Evolutionary conservation across 2,113 vertebrate genomes (phyloP).

Genomic region (Tapirus terrestris): DNA sequence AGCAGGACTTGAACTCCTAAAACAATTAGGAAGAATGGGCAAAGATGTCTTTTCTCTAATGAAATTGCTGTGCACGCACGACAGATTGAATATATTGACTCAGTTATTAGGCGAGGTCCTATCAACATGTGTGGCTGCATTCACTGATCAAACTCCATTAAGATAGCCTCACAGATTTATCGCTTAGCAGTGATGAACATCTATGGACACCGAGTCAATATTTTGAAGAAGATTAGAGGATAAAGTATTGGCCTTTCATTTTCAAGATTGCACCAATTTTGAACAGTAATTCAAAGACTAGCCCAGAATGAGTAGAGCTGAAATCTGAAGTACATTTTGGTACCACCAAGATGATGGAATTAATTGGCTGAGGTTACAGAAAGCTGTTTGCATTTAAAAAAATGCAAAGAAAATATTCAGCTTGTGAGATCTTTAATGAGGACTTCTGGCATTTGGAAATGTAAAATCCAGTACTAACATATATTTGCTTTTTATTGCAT

Average conservation of each 20-base stretch:
- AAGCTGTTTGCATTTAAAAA: neutral
- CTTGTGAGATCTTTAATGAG: slow-evolving; percentile 10
- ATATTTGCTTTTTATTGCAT: slow-evolving; percentile 32
- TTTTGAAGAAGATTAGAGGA: slow-evolving; percentile 76
- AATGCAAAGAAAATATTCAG: neutral
- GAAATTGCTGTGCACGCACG: neutral
- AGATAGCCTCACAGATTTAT: slow-evolving; percentile 65
- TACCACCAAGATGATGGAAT: neutral
- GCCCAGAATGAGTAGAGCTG: neutral
- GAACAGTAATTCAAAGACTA: slow-evolving; percentile 3
- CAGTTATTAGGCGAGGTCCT: slow-evolving; percentile 27
- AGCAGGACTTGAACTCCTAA: neutral
- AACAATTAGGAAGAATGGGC: slow-evolving; percentile 45
- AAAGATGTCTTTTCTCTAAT: slow-evolving; percentile 46
- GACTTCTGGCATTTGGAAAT: slow-evolving; percentile 44
- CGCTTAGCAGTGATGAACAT: slow-evolving; percentile 43
- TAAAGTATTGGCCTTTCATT: slow-evolving; percentile 56
- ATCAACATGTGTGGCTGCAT: neutral
- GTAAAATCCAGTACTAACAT: neutral
- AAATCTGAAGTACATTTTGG: neutral
- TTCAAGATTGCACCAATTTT: slow-evolving; percentile 47
- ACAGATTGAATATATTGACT: slow-evolving; percentile 46
- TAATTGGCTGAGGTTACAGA: neutral
- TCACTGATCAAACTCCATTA: slow-evolving; percentile 66
- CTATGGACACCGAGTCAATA: slow-evolving; percentile 73